phyloP scores from a whole-genome alignment of 2,888 invertebrate species.

The Sphaerophoria taeniata region DNA sequence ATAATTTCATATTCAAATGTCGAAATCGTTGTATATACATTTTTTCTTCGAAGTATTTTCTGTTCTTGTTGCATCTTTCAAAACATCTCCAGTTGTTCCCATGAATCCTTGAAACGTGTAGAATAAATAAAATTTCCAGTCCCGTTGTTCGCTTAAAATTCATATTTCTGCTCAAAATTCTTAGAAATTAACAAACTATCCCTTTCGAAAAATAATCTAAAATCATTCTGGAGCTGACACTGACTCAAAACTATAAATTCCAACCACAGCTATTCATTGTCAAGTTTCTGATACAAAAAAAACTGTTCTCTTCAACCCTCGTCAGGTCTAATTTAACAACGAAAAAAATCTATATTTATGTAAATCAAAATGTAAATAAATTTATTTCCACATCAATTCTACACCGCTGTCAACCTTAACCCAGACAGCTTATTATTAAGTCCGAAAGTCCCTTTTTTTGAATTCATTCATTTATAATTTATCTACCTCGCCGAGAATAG shows the following conservation, averaged over 20 bases:
- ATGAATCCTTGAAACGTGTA: too few species aligned
- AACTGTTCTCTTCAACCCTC: neutral
- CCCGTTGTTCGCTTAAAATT: too few species aligned
- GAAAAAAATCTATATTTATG: neutral
- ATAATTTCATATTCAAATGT: too few species aligned
- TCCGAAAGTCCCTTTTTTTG: constrained; percentile 21
- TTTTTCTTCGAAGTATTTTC: too few species aligned
- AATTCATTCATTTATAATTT: constrained; percentile 13
- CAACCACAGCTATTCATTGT: neutral
- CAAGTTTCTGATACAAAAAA: neutral
- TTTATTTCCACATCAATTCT: constrained; percentile 22
- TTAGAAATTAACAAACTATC: too few species aligned
- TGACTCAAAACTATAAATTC: neutral
- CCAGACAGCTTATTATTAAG: constrained; percentile 27
- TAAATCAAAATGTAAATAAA: constrained; percentile 15
- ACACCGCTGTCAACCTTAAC: constrained; percentile 35
- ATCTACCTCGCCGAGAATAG: constrained; percentile 7
- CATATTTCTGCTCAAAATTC: too few species aligned
- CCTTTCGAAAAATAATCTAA: too few species aligned
- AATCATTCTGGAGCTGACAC: too few species aligned
- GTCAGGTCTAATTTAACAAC: neutral
- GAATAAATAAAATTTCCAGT: too few species aligned
- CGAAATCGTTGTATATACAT: too few species aligned
- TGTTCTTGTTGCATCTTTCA: too few species aligned
- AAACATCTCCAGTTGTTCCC: too few species aligned